Conservation (phyloP, 2,797 vertebrate genomes). For the Bradypodion pumilum region DNA sequence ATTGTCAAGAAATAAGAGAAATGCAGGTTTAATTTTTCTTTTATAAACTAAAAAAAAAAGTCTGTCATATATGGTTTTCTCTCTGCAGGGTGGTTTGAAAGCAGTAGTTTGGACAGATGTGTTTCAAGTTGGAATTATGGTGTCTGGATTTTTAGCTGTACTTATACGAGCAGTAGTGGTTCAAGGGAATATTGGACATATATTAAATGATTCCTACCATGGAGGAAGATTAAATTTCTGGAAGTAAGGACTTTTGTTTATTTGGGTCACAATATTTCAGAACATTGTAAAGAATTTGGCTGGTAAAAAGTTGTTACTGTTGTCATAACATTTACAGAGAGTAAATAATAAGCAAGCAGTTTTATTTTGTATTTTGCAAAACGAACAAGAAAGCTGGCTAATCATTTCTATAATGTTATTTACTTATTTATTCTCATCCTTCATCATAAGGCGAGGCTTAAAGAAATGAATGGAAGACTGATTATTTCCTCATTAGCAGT, state of each 20-base stretch:
- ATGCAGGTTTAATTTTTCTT: too few species aligned
- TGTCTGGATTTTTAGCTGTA: constrained; percentile 89
- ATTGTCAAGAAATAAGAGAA: neutral
- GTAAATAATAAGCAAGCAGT: neutral
- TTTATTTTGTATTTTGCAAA: neutral
- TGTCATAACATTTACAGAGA: neutral
- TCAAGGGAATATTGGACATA: constrained; percentile 81
- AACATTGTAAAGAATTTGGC: neutral
- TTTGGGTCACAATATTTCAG: neutral
- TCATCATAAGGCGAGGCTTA: neutral
- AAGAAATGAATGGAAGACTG: neutral
- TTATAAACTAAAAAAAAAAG: neutral
- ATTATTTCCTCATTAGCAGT: neutral
- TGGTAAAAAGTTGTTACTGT: neutral
- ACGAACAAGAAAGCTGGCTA: neutral
- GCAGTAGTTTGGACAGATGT: constrained; percentile 98
- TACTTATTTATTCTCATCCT: neutral
- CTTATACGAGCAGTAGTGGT: constrained; percentile 82
- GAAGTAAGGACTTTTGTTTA: constrained; percentile 84
- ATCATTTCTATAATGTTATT: neutral
- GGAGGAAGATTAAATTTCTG: constrained; percentile 90
- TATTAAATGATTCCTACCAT: constrained; percentile 83
- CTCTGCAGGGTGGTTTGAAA: constrained; percentile 90
- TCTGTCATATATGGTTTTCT: neutral
- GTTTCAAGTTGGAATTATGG: constrained; percentile 92